Evolutionary conservation across 2,113 vertebrate species (phyloP).

Genomic region (Okapia johnstoni): DNA sequence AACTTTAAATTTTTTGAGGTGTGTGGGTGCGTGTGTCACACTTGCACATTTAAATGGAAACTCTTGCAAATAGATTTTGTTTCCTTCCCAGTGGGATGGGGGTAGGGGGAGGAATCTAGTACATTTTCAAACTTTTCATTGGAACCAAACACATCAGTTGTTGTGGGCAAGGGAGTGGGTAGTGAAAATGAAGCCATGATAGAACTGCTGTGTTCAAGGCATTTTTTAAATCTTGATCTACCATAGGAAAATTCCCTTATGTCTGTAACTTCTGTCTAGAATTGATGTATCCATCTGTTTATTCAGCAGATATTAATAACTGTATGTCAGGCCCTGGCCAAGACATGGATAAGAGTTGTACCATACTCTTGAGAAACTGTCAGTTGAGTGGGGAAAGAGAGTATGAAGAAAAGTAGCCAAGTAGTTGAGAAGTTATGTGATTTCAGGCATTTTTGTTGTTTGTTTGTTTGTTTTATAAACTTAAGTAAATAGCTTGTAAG

Average conservation of each 20-base stretch:
- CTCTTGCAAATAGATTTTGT: neutral
- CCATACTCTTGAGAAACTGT: slow-evolving; percentile 16
- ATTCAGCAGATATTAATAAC: neutral
- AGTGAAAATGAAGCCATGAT: neutral
- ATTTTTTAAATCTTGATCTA: neutral
- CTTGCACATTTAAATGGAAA: neutral
- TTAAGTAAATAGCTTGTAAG: neutral
- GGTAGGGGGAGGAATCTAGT: neutral
- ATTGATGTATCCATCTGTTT: neutral
- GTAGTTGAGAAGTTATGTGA: slow-evolving; percentile 15
- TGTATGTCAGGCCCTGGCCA: neutral
- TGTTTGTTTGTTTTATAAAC: neutral
- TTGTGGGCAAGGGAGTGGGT: neutral
- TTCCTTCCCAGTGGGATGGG: neutral
- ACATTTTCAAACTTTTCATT: neutral
- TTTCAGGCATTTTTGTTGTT: neutral
- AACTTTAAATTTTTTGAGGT: neutral
- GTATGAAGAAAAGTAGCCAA: neutral
- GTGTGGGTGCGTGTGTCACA: neutral
- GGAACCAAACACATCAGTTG: neutral
- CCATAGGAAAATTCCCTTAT: neutral
- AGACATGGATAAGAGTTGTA: neutral
- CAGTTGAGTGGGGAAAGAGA: neutral
- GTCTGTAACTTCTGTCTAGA: neutral
- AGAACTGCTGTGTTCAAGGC: neutral